Evolutionary conservation across 1,140 invertebrate genomes (phyloP).

Genomic region (Centruroides sculpturatus): DNA sequence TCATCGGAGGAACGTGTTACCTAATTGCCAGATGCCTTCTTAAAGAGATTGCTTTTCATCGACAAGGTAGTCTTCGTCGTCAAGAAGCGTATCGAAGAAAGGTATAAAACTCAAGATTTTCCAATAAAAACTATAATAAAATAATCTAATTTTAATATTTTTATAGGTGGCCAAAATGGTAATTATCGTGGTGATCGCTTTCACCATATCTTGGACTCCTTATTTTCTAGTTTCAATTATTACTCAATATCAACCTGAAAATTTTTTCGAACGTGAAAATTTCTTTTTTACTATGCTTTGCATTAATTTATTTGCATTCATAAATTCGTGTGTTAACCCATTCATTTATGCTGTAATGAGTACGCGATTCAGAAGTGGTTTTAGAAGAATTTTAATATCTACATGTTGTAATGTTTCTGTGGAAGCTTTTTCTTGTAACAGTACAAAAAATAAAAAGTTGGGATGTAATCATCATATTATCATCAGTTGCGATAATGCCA

Average conservation of each 20-base stretch:
- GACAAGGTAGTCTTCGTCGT: slow-evolving; percentile 19
- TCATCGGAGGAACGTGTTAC: slow-evolving; percentile 32
- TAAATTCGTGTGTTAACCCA: slow-evolving; percentile 36
- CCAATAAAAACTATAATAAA: neutral
- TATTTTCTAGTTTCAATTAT: slow-evolving; percentile 32
- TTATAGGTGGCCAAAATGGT: slow-evolving; percentile 33
- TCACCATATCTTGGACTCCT: slow-evolving; percentile 34
- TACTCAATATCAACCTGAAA: slow-evolving; percentile 28
- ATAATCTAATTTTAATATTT: slow-evolving; percentile 12
- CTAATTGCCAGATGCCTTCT: slow-evolving; percentile 31
- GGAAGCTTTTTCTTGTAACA: no score
- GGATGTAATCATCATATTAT: no score
- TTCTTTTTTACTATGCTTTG: slow-evolving; percentile 36
- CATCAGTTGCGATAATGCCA: no score
- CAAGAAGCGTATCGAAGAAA: slow-evolving; percentile 26
- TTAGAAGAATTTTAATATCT: slow-evolving; percentile 2
- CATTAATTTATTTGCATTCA: slow-evolving; percentile 34
- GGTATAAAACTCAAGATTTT: slow-evolving; percentile 11
- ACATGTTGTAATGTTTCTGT: no score
- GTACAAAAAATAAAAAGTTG: no score
- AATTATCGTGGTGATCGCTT: slow-evolving; percentile 29
- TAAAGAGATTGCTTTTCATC: slow-evolving; percentile 20
- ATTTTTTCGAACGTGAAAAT: slow-evolving; percentile 28
- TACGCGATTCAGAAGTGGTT: slow-evolving; percentile 28
- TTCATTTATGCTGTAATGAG: slow-evolving; percentile 36